These are phyloP conservation scores for Taurulus bubalis DNA, from an alignment of 2,113 vertebrate species.

Conservation along the genomic window DNA sequence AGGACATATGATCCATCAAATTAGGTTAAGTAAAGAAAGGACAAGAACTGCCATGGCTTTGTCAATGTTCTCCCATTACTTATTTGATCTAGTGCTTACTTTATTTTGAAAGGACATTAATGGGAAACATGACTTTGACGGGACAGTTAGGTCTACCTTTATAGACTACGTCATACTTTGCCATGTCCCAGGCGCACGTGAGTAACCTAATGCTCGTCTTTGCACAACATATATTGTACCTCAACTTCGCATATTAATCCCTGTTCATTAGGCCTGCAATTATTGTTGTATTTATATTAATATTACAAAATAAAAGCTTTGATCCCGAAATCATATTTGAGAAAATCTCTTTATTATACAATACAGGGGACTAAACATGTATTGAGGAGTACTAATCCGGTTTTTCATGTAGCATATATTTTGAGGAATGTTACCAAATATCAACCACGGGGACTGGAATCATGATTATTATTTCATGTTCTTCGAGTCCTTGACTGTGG, in stretches of 20 bases:
- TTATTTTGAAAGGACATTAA: slow-evolving; percentile 48
- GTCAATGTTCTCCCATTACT: slow-evolving; percentile 27
- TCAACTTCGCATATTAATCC: neutral
- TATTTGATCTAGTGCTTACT: slow-evolving; percentile 38
- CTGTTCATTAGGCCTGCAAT: neutral
- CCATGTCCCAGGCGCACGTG: neutral
- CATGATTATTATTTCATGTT: neutral
- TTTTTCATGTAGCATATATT: neutral
- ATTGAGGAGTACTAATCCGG: neutral
- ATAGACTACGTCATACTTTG: slow-evolving; percentile 22
- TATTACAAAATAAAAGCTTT: neutral
- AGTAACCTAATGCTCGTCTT: neutral
- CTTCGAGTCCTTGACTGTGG: neutral
- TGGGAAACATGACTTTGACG: slow-evolving; percentile 55
- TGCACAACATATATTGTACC: neutral
- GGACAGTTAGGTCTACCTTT: neutral
- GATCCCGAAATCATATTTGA: neutral
- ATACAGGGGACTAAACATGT: neutral
- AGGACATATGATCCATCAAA: slow-evolving; percentile 33
- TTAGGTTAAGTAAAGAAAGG: slow-evolving; percentile 37
- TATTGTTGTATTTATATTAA: neutral
- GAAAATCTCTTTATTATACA: neutral
- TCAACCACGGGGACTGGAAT: neutral
- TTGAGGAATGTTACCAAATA: neutral
- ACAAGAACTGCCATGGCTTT: slow-evolving; percentile 9